Percentiles rank a stretch among this genome's conserved stretches.
Evolutionary conservation across 1,140 invertebrate species (phyloP).

Genomic region (Melitaea cinxia): DNA sequence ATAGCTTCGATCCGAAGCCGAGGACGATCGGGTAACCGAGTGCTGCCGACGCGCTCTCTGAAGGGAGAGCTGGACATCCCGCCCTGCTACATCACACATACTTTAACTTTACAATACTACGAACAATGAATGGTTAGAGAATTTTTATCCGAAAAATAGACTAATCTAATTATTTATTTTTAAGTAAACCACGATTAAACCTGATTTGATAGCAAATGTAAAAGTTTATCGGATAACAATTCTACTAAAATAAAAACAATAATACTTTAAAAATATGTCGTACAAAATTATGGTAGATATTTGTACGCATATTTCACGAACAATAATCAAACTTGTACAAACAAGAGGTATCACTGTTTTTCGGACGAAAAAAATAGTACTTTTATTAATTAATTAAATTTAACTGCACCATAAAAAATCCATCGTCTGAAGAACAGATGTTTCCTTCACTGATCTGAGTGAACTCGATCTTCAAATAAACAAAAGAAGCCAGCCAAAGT

Average conservation of each 20-base stretch:
- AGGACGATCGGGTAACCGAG: constrained; percentile 90
- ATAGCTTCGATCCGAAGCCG: constrained; percentile 88
- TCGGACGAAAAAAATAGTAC: neutral
- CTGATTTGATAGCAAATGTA: no score
- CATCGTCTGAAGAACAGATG: constrained; percentile 12
- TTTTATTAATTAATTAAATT: neutral
- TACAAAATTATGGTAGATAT: neutral
- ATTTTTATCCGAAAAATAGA: neutral
- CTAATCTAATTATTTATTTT: no score
- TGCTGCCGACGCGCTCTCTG: constrained; percentile 93
- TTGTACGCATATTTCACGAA: neutral
- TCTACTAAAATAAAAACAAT: neutral
- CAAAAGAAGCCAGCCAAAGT: constrained; percentile 53
- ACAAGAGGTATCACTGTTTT: constrained; percentile 3
- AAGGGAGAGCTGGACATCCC: constrained; percentile 89
- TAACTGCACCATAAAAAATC: neutral
- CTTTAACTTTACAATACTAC: constrained; percentile 45
- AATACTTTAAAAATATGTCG: neutral
- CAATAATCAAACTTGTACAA: constrained; percentile 11
- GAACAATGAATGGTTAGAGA: constrained; percentile 1
- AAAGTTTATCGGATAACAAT: neutral
- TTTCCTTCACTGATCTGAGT: constrained; percentile 3
- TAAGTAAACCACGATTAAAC: no score
- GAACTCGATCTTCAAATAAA: constrained; percentile 36
- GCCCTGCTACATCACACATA: constrained; percentile 74